Evolutionary conservation across 2,888 invertebrate species (phyloP).

Genomic region (Pediacus dermestoides): DNA sequence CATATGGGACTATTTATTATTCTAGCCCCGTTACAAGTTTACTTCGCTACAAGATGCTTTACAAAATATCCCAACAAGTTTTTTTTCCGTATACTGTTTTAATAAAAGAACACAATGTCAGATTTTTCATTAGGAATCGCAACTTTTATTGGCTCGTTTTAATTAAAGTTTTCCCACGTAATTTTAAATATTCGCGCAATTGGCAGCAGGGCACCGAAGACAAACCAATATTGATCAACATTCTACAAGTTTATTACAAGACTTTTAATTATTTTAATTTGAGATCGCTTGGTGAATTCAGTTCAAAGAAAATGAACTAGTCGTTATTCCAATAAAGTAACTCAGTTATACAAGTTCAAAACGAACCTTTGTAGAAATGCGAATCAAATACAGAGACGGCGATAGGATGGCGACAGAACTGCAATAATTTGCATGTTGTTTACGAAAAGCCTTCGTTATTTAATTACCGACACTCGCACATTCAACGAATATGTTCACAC

Average conservation of each 20-base stretch:
- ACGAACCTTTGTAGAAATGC: constrained; percentile 14
- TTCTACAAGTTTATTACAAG: constrained; percentile 27
- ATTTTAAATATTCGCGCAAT: constrained; percentile 22
- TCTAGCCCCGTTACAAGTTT: constrained; percentile 20
- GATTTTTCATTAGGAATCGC: background rate
- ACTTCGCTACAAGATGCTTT: no score
- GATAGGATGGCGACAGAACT: no score
- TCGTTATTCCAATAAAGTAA: constrained; percentile 19
- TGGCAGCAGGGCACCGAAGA: constrained; percentile 18
- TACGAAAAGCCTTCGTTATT: constrained; percentile 4
- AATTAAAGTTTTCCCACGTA: constrained; percentile 30
- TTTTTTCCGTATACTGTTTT: no score
- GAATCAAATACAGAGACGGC: constrained; percentile 6
- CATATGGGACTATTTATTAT: constrained; percentile 30
- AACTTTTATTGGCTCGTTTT: constrained; percentile 17
- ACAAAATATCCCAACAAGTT: no score
- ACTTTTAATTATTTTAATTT: constrained; percentile 30
- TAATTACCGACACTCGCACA: constrained; percentile 4
- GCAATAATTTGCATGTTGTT: constrained; percentile 8
- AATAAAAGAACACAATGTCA: no score
- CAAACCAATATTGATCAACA: constrained; percentile 27
- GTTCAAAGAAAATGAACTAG: constrained; percentile 8
- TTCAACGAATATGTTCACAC: no score
- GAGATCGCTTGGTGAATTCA: constrained; percentile 13
- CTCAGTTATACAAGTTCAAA: constrained; percentile 13